Evolutionary conservation across 2,113 vertebrate genomes (phyloP), one percentile per base, ranked within the genome.

Genomic region (Parotia lawesii): DNA sequence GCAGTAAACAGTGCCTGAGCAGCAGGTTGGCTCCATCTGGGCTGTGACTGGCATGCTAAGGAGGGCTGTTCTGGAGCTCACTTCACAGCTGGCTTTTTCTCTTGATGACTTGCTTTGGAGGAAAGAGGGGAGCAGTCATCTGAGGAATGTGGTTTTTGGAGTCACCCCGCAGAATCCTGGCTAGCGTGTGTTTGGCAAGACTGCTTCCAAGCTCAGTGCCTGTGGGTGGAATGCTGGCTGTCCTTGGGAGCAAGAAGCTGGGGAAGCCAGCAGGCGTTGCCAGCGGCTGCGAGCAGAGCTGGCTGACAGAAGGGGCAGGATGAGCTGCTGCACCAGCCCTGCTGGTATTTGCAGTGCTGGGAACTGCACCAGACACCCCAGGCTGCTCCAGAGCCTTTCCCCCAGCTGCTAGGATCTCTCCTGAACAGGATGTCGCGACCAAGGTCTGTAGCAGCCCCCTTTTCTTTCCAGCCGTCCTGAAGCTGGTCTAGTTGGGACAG

Each of bases 11-110:
- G 75, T 87, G 80, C 91, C 90, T 91, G 81, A 83, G 91, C 91
- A 94, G 93, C 85, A 93, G 89, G 56, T 77, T 9, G 75, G 87
- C 96, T 95, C 95, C 89, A 94, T 89, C 82, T 85, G 5, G 35
- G 93, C 94, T 78, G 65, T 88, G 82, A 15, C 91, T 90, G 92
- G 93, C 65, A 71, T 12, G 90, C 73, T 45, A 5, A 94, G 89
- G 86, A 82, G 2, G 0, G 71, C 44, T 79, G 75, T 45, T 87
- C 93, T 87, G 4, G 12, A 88, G 90, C 93, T 86, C 72, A n/a
- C 91, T 94, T 90, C 85, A 86, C 85, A 88, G 87, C 89, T 86
- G 87, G 5, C 51, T 87, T n/a, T 76, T 83, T 73, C 74, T 79
- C 85, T 58, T 93, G 85, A 80, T 80, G 82, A 79, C 76, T 80